Percentiles rank a stretch among this genome's conserved stretches.
Evolutionary conservation across 2,797 vertebrate species (phyloP).

Genomic region (Loris lydekkerianus): DNA sequence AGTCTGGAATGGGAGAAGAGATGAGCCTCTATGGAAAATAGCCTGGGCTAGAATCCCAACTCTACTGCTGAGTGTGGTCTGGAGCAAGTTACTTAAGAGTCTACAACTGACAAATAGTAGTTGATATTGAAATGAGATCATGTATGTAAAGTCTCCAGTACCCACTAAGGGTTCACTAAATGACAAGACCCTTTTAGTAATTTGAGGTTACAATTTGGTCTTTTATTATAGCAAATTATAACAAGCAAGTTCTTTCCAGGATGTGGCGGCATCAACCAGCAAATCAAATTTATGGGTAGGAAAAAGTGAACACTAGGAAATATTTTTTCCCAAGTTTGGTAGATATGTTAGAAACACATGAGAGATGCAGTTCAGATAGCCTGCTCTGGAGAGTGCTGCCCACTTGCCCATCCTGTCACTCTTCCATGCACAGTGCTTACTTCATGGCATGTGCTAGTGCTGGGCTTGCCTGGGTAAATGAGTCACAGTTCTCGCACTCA

Average conservation of each 20-base stretch:
- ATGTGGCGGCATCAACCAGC: background rate
- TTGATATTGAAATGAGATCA: conserved; percentile 14
- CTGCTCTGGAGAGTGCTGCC: background rate
- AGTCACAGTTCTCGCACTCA: background rate
- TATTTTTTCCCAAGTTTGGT: conserved; percentile 7
- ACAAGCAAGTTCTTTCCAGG: background rate
- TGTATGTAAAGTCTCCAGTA: background rate
- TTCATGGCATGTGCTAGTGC: background rate
- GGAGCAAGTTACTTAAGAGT: background rate
- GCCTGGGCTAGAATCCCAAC: background rate
- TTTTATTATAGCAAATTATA: background rate
- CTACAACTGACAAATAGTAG: background rate
- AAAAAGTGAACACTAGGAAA: background rate
- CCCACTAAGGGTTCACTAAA: background rate
- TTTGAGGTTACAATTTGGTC: background rate
- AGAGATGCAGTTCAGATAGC: conserved; percentile 4
- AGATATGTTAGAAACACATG: background rate
- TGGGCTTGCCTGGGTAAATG: background rate
- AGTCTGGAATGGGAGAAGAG: background rate
- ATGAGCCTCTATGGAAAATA: background rate
- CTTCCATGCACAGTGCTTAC: background rate
- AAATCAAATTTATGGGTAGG: conserved; percentile 28
- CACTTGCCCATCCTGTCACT: background rate
- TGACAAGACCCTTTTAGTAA: background rate
- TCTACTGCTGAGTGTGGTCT: background rate